phyloP scores from a whole-genome alignment of 2,797 vertebrate species.

The Gymnothorax javanicus region DNA sequence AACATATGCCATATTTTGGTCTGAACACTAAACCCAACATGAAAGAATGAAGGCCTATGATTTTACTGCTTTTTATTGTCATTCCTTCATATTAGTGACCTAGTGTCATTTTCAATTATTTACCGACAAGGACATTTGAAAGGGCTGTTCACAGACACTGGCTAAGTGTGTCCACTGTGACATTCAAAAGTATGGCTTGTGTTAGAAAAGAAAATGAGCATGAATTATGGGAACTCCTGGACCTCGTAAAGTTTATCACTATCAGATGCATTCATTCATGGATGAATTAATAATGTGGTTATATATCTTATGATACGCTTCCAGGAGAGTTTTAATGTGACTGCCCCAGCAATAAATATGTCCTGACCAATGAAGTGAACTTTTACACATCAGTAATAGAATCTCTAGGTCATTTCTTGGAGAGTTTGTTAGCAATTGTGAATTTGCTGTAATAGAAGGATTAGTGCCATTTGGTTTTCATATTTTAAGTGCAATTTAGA shows the following conservation, averaged over 20 bases:
- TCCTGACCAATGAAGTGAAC: neutral
- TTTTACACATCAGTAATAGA: neutral
- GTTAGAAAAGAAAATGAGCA: neutral
- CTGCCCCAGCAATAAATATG: neutral
- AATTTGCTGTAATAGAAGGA: neutral
- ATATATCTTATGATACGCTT: neutral
- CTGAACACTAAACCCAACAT: too few relatives aligned
- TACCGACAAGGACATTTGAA: neutral
- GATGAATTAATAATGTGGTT: constrained; percentile 1
- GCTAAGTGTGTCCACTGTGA: neutral
- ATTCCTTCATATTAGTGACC: neutral
- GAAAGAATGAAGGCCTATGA: too few relatives aligned
- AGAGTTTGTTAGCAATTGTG: neutral
- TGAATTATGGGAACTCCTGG: neutral
- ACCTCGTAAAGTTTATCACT: neutral
- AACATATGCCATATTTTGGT: neutral
- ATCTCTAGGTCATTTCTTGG: neutral
- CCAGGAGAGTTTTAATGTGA: neutral
- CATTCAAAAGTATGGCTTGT: neutral
- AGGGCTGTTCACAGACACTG: neutral
- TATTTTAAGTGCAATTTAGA: neutral
- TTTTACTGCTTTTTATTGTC: too few relatives aligned
- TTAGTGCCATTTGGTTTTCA: neutral
- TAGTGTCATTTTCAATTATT: neutral
- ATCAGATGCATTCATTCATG: neutral